Evolutionary conservation across 2,797 vertebrate genomes (phyloP).

Genomic region (Myotis vivesi): DNA sequence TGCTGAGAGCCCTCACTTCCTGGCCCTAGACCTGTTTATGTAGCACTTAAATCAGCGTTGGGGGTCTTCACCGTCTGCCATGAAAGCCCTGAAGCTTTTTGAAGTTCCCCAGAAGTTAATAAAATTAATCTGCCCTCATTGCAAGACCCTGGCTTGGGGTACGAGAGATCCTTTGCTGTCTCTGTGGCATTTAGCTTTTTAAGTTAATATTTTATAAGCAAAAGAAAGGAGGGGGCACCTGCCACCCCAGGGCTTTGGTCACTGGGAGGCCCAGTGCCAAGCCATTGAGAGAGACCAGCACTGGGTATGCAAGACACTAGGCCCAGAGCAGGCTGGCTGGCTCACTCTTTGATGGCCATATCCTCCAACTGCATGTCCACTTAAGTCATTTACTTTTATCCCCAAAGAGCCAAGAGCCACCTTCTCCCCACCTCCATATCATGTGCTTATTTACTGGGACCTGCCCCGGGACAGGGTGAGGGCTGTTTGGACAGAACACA

Average conservation of each 20-base stretch:
- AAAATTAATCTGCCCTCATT: slow-evolving; percentile 84
- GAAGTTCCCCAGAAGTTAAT: slow-evolving; percentile 87
- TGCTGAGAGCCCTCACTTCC: slow-evolving; percentile 80
- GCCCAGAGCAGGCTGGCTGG: neutral
- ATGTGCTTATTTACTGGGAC: neutral
- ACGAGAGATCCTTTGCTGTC: slow-evolving; percentile 77
- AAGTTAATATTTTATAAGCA: slow-evolving; percentile 80
- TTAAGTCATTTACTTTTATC: neutral
- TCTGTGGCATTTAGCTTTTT: slow-evolving; percentile 71
- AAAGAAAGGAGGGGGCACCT: slow-evolving; percentile 48
- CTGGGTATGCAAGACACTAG: neutral
- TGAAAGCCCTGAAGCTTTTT: slow-evolving; percentile 85
- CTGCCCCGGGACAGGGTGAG: neutral
- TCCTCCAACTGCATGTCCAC: neutral
- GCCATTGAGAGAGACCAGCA: neutral
- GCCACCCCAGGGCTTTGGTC: slow-evolving; percentile 44
- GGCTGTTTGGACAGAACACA: neutral
- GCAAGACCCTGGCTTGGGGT: slow-evolving; percentile 78
- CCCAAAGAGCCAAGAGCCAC: neutral
- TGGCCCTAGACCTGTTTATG: slow-evolving; percentile 83
- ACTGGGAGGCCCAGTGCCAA: neutral
- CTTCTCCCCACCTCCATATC: no score
- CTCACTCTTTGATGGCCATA: neutral
- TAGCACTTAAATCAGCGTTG: slow-evolving; percentile 85
- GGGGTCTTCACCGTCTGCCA: slow-evolving; percentile 84